Evolutionary conservation across 2,888 invertebrate species (phyloP), one percentile per base, ranked within the genome.

Genomic region (Cordylochernes scorpioides): DNA sequence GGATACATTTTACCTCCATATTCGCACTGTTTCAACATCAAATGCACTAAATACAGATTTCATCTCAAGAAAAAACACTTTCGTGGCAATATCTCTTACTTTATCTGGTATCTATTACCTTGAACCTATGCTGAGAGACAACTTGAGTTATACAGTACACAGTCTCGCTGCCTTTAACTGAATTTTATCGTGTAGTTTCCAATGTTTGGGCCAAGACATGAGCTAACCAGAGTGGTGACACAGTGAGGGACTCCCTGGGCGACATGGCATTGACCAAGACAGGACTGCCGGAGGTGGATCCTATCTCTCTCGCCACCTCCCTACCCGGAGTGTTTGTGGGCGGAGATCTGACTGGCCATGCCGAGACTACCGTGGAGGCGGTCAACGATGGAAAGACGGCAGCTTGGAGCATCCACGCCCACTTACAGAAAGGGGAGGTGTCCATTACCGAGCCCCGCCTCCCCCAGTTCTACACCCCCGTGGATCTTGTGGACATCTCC

Each of bases 311-410:
- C 73, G 66, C 67, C 49, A 69, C 71, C 10, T 69, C 67, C 26
- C 65, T 68, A 38, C 62, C 68, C 0, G 64, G 66, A 44, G 74
- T 91, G 7, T 97, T 84, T 55, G 68, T 78, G 42, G 94, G 94
- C 2, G 94, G 94, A 1, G 94, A 97, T 54, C 50, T 91, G 24
- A 88, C 80, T 0, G 91, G 91, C 1, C 64, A 75, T 19, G 75
- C 91, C 0, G 84, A 91, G 54, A 97, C 94, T 1, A 94, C 94
- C 0, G 94, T 97, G 0, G 97, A 97, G 54, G 74, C 88, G 0
- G 88, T 86, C 1, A 97, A 97, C 49, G 97, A 97, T 54, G 97
- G 97, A 17, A 97, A 97, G 59, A 77, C 72, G 1, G 88, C 88
- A 0, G 78, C 88, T 3, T 91, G 86, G 88, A 64, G 64, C 44